A percentile compares a stretch with the other conserved stretches of the same genome.
phyloP scores from a whole-genome alignment of 2,888 invertebrate species.

The Lepas anatifera region DNA sequence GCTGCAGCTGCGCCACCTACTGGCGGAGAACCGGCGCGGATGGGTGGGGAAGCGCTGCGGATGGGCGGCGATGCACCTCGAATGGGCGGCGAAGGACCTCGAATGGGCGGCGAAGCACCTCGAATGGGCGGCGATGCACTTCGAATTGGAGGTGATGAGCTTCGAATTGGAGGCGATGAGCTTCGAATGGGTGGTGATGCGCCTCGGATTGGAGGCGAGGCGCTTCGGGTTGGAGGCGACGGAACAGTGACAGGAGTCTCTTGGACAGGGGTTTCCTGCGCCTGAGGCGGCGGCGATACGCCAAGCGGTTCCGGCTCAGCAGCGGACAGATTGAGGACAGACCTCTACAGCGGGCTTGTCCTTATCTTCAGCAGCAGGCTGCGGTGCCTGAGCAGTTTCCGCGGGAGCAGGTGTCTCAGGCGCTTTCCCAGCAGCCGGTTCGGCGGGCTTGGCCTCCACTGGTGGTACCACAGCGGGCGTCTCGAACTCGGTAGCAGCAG shows the following conservation, averaged over 20 bases:
- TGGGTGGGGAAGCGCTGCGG: not conserved
- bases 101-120: not conserved
- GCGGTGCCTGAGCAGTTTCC: too few relatives aligned
- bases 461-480: too few relatives aligned
- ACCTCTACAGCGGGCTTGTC: too few relatives aligned
- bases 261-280: too few relatives aligned
- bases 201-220: not conserved
- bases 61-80: not conserved
- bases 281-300: too few relatives aligned
- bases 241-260: too few relatives aligned
- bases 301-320: not conserved
- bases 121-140: not conserved
- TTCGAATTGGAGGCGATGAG: not conserved
- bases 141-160: not conserved
- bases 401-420: too few relatives aligned
- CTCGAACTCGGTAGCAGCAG: too few relatives aligned
- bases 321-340: too few relatives aligned
- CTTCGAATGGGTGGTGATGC: not conserved
- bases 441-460: too few relatives aligned
- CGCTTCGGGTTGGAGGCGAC: not conserved
- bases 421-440: too few relatives aligned
- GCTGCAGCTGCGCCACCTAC: not conserved
- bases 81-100: not conserved
- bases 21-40: not conserved
- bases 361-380: too few relatives aligned